phyloP scores from a whole-genome alignment of 2,113 vertebrate species.

The Rhombomys opimus region DNA sequence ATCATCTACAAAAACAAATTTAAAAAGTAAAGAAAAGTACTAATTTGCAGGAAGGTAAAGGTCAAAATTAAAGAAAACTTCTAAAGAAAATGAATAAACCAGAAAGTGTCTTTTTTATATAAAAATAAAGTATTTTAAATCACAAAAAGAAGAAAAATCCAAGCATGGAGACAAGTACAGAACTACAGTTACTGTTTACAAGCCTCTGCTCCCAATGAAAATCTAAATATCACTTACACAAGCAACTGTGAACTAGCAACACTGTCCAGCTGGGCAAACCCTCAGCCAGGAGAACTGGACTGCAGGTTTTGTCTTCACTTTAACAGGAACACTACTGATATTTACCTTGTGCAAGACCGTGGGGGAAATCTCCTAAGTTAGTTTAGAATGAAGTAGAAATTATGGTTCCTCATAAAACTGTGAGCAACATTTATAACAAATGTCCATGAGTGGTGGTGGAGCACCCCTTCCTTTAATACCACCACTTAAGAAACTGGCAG shows the following conservation, averaged over 20 bases:
- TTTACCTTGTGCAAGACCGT: not conserved
- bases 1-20: constrained; percentile 32
- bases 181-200: not conserved
- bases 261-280: not conserved
- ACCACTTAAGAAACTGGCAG: not conserved
- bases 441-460: not conserved
- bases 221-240: not conserved
- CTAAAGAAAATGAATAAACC: constrained; percentile 14
- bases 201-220: not conserved
- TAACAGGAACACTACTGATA: not conserved
- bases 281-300: too few species aligned
- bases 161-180: not conserved
- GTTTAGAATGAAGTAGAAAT: not conserved
- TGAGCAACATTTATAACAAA: not conserved
- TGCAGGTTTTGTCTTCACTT: not conserved
- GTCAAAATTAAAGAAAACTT: constrained; percentile 11
- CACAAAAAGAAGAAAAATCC: not conserved
- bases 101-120: not conserved
- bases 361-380: not conserved
- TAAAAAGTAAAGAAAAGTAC: not conserved
- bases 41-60: not conserved
- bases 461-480: too few species aligned
- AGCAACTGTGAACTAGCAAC: constrained; percentile 10
- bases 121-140: not conserved
- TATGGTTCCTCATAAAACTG: not conserved